Evolutionary conservation across 2,797 vertebrate genomes (phyloP), one percentile per base, ranked within the genome.

Genomic region (Pogoniulus pusillus): DNA sequence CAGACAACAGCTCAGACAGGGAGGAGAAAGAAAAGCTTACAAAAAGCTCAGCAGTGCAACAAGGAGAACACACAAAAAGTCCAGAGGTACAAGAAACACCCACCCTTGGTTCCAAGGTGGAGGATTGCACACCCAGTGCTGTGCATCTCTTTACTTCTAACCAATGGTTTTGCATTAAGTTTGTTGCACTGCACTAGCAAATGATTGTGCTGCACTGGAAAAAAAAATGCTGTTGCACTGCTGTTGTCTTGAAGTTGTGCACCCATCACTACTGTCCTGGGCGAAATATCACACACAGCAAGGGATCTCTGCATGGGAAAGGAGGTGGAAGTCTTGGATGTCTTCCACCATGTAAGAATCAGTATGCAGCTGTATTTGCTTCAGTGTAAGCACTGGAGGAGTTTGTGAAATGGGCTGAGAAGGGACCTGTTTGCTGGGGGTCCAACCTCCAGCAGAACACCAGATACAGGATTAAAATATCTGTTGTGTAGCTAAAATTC

Each of bases 1-100:
- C 98, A 93, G 97, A 94, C 92, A 92, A 91, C 4, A 98, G 97
- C 97, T 98, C 98, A 41, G 98, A 98, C 76, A 66, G 19, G 11
- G 14, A 39, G 37, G 35, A 71, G 47, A 13, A 22, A n/a, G n/a
- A n/a, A n/a, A n/a, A n/a, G n/a, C 51, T 29, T 9, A 9, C 26
- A 27, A 27, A 51, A 51, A 51, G 7, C 26, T 29, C 51, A 53
- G 13, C 53, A 26, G 51, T 53, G 24, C 15, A 27, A 27, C 18
- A 49, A 49, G 47, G 47, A 49, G 37, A 45, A 20, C 45, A 47
- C 4, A 16, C 26, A 27, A 53, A 53, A 27, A 53, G 7, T 15
- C 16, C 51, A 53, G 26, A 53, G 51, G 51, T 53, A 53, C 15
- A 27, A 27, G 14, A 53, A 16, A 41, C 41, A 41, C 41, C 16